Evolutionary conservation across 1,140 invertebrate species (phyloP).

Genomic region (Drosophila kurseongensis): DNA sequence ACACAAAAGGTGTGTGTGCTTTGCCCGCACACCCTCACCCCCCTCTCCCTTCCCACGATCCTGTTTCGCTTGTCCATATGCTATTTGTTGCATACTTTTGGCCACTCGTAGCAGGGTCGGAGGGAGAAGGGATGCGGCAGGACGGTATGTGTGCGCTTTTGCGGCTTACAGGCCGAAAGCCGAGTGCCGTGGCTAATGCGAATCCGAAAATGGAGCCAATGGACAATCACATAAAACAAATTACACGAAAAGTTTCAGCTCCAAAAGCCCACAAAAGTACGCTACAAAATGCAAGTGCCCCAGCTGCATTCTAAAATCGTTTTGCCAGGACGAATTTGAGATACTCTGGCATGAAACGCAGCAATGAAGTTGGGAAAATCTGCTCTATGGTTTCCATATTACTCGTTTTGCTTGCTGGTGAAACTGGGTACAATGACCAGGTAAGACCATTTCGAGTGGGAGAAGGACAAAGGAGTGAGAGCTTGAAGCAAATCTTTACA

Average conservation of each 20-base stretch:
- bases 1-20: conserved; percentile 78
- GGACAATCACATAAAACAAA: conserved; percentile 82
- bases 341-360: conserved; percentile 2
- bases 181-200: conserved; percentile 68
- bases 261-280: conserved; percentile 71
- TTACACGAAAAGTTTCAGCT: conserved; percentile 73
- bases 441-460: conserved; percentile 48
- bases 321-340: conserved; percentile 1
- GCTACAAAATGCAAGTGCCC: conserved; percentile 73
- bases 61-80: conserved; percentile 59
- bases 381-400: neutral
- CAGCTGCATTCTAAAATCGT: conserved; percentile 29
- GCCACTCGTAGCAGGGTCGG: conserved; percentile 1
- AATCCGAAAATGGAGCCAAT: conserved; percentile 77
- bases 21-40: conserved; percentile 1
- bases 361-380: neutral
- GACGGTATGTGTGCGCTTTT: conserved; percentile 46
- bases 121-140: neutral
- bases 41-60: neutral
- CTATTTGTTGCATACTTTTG: conserved; percentile 70
- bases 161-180: conserved; percentile 59
- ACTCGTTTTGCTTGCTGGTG: neutral
- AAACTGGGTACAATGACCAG: conserved; percentile 60
- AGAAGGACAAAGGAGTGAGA: neutral
- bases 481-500: conserved; percentile 61